Conservation (phyloP, 2,113 vertebrate genomes). For the Mesoclemmys tuberculata region DNA sequence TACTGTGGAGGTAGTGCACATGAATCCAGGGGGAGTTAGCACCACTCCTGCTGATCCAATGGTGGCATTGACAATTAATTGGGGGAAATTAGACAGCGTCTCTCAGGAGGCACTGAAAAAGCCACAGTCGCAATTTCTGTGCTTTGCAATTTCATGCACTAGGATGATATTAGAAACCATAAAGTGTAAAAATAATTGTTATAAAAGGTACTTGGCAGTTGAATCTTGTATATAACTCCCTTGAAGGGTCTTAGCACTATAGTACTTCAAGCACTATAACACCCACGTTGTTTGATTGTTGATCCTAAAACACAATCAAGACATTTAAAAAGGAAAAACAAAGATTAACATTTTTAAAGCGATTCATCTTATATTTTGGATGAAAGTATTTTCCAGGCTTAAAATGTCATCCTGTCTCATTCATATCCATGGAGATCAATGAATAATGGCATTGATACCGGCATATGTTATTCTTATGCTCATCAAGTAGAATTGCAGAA, state of each 20-base stretch:
- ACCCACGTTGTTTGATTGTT: neutral
- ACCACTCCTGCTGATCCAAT: neutral
- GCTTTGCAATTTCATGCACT: neutral
- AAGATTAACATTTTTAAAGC: neutral
- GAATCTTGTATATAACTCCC: neutral
- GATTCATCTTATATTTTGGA: neutral
- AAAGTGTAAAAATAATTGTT: neutral
- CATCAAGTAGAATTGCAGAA: slow-evolving; percentile 43
- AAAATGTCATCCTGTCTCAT: slow-evolving; percentile 16
- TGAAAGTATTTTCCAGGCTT: neutral
- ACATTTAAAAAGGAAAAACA: neutral
- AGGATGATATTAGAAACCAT: neutral
- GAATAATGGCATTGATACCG: slow-evolving; percentile 26
- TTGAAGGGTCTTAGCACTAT: neutral
- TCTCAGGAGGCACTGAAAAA: neutral
- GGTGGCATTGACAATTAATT: neutral
- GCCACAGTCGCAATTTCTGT: neutral
- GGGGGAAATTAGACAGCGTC: neutral
- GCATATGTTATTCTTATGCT: slow-evolving; percentile 33
- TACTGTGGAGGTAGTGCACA: neutral
- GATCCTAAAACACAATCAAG: neutral
- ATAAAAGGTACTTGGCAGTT: neutral
- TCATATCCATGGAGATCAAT: neutral
- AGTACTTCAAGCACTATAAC: neutral
- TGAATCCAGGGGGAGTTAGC: neutral